Evolutionary conservation across 2,113 vertebrate genomes (phyloP).

Genomic region (Herpailurus yagouaroundi): DNA sequence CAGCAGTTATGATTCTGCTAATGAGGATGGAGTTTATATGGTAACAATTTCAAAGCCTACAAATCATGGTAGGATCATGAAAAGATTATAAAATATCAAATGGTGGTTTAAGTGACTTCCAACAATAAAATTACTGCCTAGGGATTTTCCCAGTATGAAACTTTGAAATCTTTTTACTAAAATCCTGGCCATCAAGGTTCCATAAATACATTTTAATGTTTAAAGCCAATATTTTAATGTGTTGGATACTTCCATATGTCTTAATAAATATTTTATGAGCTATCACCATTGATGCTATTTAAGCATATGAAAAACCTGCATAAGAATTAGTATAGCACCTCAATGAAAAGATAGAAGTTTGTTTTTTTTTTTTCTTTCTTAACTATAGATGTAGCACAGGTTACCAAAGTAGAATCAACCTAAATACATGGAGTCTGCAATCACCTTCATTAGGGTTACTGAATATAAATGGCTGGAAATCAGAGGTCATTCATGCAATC

Average conservation of each 20-base stretch:
- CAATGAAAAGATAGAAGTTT: conserved; percentile 40
- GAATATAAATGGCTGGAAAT: conserved; percentile 63
- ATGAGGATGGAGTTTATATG: conserved; percentile 64
- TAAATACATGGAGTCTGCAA: conserved; percentile 63
- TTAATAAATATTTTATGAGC: conserved; percentile 83
- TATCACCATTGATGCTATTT: conserved; percentile 73
- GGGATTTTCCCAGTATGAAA: conserved; percentile 18
- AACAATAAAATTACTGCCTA: conserved; percentile 44
- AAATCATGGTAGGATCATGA: conserved; percentile 62
- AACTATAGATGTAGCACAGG: conserved; percentile 56
- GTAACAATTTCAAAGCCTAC: conserved; percentile 38
- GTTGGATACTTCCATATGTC: conserved; percentile 72
- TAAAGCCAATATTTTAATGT: conserved; percentile 71
- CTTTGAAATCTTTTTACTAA: conserved; percentile 22
- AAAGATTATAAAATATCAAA: conserved; percentile 49
- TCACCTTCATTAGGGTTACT: conserved; percentile 78
- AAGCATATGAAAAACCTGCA: conserved; percentile 75
- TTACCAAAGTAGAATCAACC: conserved; percentile 59
- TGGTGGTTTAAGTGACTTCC: conserved; percentile 65
- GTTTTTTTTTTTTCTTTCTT: not conserved
- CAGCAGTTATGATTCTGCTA: conserved; percentile 34
- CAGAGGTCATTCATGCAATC: conserved; percentile 45
- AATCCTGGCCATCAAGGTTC: not conserved
- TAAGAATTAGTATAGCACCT: conserved; percentile 71
- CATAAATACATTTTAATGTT: conserved; percentile 66